Percentiles rank a stretch among this genome's conserved stretches.
These are phyloP conservation scores for Crenuchus spilurus DNA, from an alignment of 2,797 vertebrate genomes.

Conservation along the genomic window DNA sequence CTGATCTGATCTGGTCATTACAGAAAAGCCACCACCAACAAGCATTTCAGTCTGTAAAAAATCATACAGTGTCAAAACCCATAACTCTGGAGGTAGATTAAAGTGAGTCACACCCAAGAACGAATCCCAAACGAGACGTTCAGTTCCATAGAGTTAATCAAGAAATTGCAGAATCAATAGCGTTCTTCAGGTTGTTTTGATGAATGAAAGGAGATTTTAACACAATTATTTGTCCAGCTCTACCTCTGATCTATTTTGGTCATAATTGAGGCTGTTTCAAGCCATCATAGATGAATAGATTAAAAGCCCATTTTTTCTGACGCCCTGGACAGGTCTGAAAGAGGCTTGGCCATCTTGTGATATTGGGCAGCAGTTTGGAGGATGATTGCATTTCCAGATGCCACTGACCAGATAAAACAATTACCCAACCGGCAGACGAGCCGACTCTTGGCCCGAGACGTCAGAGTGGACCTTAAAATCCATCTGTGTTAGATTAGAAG, in stretches of 20 bases:
- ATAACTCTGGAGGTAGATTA: no score
- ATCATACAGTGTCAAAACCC: no score
- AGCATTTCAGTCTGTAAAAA: no score
- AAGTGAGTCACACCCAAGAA: no score
- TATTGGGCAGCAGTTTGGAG: slow-evolving; percentile 40
- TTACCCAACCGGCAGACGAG: slow-evolving; percentile 46
- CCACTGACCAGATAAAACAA: slow-evolving; percentile 52
- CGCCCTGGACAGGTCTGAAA: slow-evolving; percentile 18
- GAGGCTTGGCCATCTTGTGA: slow-evolving; percentile 18
- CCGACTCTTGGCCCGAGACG: slow-evolving; percentile 41
- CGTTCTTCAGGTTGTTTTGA: no score
- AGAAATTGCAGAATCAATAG: no score
- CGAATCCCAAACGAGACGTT: no score
- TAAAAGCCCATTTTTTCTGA: slow-evolving; percentile 36
- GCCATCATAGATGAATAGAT: slow-evolving; percentile 34
- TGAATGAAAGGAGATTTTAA: no score
- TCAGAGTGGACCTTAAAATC: slow-evolving; percentile 29
- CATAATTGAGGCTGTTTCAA: neutral
- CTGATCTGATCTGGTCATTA: no score
- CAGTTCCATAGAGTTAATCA: no score
- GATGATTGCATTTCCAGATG: slow-evolving; percentile 50
- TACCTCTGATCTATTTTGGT: neutral
- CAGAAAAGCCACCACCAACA: no score
- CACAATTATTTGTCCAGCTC: neutral
- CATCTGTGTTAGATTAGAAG: slow-evolving; percentile 48